These are phyloP conservation scores for Datnioides undecimradiatus DNA, from an alignment of 2,113 vertebrate species.

Conservation along the genomic window DNA sequence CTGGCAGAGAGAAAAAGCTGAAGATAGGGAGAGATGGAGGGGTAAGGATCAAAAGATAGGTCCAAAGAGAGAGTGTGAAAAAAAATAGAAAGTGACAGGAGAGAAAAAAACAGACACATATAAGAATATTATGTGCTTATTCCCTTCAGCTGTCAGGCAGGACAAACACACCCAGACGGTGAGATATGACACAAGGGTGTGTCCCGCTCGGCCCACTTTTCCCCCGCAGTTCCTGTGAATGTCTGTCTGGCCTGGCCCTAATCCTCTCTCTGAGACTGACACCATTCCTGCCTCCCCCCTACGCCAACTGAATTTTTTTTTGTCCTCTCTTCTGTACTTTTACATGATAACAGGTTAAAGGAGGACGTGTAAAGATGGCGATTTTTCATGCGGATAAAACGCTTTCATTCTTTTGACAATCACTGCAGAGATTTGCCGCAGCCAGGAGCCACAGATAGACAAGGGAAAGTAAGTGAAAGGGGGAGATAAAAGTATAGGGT, in stretches of 20 bases:
- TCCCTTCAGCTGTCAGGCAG: conserved; percentile 56
- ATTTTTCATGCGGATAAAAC: conserved; percentile 35
- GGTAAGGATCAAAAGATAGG: conserved; percentile 28
- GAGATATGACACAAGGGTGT: conserved; percentile 44
- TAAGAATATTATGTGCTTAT: conserved; percentile 30
- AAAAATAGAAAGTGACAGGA: conserved; percentile 27
- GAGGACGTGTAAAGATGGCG: conserved; percentile 18
- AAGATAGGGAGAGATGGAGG: conserved; percentile 28
- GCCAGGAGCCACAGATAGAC: conserved; percentile 11
- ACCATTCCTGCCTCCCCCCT: conserved; percentile 24
- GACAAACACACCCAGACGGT: conserved; percentile 50
- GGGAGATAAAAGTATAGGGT: background rate
- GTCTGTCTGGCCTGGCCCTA: conserved; percentile 55
- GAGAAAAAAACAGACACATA: conserved; percentile 25
- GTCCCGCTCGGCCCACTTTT: conserved; percentile 61
- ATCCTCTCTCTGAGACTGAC: conserved; percentile 67
- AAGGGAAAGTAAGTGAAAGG: conserved; percentile 4
- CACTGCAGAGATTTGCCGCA: conserved; percentile 49
- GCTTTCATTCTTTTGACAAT: conserved; percentile 44
- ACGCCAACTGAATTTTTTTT: conserved; percentile 24
- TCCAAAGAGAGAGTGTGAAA: conserved; percentile 9
- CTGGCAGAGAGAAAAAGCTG: conserved; percentile 26
- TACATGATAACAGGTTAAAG: conserved; percentile 48
- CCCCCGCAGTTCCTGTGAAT: conserved; percentile 38
- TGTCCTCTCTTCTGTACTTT: conserved; percentile 20